Evolutionary conservation across 2,888 invertebrate species (phyloP), one percentile per base, ranked within the genome.

Genomic region (Dolichomitus sp.): DNA sequence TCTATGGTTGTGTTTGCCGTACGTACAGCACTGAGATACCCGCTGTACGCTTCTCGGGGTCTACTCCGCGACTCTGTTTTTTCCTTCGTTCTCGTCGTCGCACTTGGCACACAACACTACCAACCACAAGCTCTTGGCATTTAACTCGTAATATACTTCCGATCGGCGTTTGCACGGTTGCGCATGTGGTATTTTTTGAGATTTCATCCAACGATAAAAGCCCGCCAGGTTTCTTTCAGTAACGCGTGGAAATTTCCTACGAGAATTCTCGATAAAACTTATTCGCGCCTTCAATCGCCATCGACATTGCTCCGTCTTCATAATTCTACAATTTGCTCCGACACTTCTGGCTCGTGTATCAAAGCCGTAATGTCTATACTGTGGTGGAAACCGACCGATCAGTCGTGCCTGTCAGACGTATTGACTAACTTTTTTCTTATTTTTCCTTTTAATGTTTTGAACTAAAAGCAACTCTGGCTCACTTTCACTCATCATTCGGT

Each of bases 91-190:
- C 54, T 75, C 73, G 50, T 77, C 66, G 77, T 74, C 77, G 79
- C 52, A 50, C 66, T 68, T 70, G 27, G 66, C 72, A 30, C 80
- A 40, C 75, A 69, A 30, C 40, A 14, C 78, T n/a, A 50, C 59
- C 59, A 37, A 19, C 23, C 68, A 65, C 74, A 69, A 65, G 68
- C 59, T 87, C 88, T 88, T 87, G 86, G 87, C 88, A 88, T 89
- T 89, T 78, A 87, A 88, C 88, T 86, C 87, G 87, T 82, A 89
- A 88, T 90, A 91, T 89, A 90, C 88, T 90, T 90, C 89, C 90
- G 90, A 92, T 91, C 87, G 86, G 79, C 61, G 82, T 75, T 73
- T 73, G 83, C 75, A 73, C 75, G 80, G 42, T 82, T 75, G 79
- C 85, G 81, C 85, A 86, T 78, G 78, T 81, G 80, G 82, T 86